Percentiles rank a stretch among this genome's conserved stretches.
phyloP scores from a whole-genome alignment of 2,888 invertebrate genomes.

The Pachymerium ferrugineum region DNA sequence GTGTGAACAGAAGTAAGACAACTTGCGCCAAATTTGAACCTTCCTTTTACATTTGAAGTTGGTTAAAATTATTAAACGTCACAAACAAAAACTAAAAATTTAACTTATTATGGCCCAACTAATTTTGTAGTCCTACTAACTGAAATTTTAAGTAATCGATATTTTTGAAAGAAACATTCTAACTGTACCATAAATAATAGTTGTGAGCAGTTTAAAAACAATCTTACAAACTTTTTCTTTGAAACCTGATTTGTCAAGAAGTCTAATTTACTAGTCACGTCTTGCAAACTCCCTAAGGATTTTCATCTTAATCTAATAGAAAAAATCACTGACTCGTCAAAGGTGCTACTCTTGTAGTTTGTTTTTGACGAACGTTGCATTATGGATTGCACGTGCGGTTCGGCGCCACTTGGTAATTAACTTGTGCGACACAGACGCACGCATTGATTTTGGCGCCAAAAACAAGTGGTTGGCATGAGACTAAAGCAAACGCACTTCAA shows the following conservation, averaged over 20 bases:
- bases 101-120: no score
- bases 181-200: no score
- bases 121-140: no score
- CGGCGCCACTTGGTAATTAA: constrained; percentile 16
- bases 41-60: no score
- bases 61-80: no score
- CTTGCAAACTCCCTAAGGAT: background rate
- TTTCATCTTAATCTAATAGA: constrained; percentile 27
- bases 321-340: constrained; percentile 24
- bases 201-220: no score
- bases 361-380: constrained; percentile 23
- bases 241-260: background rate
- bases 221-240: no score
- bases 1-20: no score
- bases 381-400: constrained; percentile 27
- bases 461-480: constrained; percentile 20
- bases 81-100: no score
- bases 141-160: no score
- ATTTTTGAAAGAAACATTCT: no score
- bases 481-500: constrained; percentile 11
- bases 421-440: constrained; percentile 18
- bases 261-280: constrained; percentile 17
- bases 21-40: no score
- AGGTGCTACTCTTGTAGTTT: background rate
- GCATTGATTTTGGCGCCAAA: constrained; percentile 23